Conservation (phyloP, 2,797 vertebrate species). For the Thamnophis elegans region DNA sequence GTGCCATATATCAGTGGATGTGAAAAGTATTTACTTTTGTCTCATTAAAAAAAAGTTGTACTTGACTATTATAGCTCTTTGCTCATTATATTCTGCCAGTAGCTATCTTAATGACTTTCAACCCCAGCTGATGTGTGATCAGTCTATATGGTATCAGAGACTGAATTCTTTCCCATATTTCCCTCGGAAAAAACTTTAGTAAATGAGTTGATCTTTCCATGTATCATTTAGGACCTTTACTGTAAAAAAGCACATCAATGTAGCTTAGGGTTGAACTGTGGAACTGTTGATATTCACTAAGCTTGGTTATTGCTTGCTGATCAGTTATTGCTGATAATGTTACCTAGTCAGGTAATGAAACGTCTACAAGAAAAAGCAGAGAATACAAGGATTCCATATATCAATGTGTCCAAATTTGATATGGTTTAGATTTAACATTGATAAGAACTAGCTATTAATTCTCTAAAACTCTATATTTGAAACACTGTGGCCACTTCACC, state of each 20-base stretch:
- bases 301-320: not conserved
- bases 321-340: not conserved
- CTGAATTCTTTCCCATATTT: conserved; percentile 48
- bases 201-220: conserved; percentile 61
- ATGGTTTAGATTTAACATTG: conserved; percentile 53
- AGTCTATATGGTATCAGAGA: conserved; percentile 23
- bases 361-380: not conserved
- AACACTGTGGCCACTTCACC: conserved; percentile 14
- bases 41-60: not conserved
- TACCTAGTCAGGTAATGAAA: not conserved
- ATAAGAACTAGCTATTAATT: conserved; percentile 49
- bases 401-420: conserved; percentile 48
- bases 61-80: not conserved
- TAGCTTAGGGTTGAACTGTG: not conserved
- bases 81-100: conserved; percentile 32
- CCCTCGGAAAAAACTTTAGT: conserved; percentile 46
- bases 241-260: conserved; percentile 49
- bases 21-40: not conserved
- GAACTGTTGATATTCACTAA: not conserved
- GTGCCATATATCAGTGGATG: not conserved
- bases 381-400: not conserved
- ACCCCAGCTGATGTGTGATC: conserved; percentile 44
- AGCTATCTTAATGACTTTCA: conserved; percentile 47
- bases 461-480: conserved; percentile 37
- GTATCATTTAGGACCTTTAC: conserved; percentile 57